phyloP scores from a whole-genome alignment of 1,140 invertebrate species.

The Acromyrmex heyeri region DNA sequence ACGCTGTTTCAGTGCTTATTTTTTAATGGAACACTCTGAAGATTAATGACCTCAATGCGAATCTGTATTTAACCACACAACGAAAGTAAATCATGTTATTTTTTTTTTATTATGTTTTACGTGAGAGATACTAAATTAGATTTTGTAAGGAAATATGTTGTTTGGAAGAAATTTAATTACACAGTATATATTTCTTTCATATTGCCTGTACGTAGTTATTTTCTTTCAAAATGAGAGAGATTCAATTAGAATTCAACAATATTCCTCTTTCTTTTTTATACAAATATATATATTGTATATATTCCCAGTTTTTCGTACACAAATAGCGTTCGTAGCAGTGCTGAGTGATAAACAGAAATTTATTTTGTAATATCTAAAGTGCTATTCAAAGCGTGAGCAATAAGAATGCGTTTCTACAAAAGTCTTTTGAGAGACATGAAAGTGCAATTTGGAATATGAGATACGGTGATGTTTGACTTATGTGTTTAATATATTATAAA shows the following conservation, averaged over 20 bases:
- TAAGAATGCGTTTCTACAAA: constrained; percentile 23
- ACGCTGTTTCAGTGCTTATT: neutral
- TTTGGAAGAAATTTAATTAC: constrained; percentile 23
- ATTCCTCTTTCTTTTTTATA: neutral
- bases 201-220: neutral
- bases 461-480: neutral
- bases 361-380: constrained; percentile 11
- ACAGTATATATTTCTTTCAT: neutral
- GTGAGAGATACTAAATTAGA: neutral
- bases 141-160: neutral
- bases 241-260: constrained; percentile 15
- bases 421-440: neutral
- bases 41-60: neutral
- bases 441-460: neutral
- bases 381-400: constrained; percentile 35
- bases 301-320: neutral
- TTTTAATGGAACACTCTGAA: neutral
- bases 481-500: constrained; percentile 10
- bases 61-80: neutral
- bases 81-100: neutral
- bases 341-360: constrained; percentile 15
- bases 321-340: constrained; percentile 22
- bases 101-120: neutral
- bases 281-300: neutral
- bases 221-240: constrained; percentile 18